Conservation (phyloP, 2,113 vertebrate species). For the Aspiorhynchus laticeps region DNA sequence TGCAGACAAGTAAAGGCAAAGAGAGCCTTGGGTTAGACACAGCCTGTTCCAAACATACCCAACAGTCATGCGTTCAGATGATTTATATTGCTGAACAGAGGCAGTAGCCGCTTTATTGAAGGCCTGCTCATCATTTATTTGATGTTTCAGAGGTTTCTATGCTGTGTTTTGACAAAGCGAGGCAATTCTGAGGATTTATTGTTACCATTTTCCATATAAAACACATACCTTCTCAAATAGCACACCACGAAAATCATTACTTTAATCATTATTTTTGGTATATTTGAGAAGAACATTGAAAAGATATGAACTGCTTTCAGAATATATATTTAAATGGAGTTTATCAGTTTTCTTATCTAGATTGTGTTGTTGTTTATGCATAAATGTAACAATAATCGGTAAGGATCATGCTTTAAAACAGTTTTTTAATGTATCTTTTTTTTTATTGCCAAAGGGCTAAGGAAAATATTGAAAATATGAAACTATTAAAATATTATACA, state of each 20-base stretch:
- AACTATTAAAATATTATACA: neutral
- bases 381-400: neutral
- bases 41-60: constrained; percentile 32
- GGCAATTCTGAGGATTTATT: constrained; percentile 5
- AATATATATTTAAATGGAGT: neutral
- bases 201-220: constrained; percentile 23
- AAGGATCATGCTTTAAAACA: neutral
- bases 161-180: neutral
- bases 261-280: constrained; percentile 7
- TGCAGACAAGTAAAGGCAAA: constrained; percentile 68
- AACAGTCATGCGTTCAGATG: constrained; percentile 38
- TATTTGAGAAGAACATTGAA: neutral
- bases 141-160: constrained; percentile 29
- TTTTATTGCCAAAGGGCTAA: neutral
- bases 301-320: neutral
- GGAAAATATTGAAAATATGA: neutral
- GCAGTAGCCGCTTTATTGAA: constrained; percentile 18
- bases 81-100: constrained; percentile 40
- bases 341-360: neutral
- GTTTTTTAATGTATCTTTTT: neutral
- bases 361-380: neutral
- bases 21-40: constrained; percentile 34
- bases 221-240: neutral
- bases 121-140: constrained; percentile 19
- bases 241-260: neutral